A percentile compares a stretch with the other conserved stretches of the same genome.
phyloP scores from a whole-genome alignment of 2,797 vertebrate species.

The Lophotriccus pileatus region DNA sequence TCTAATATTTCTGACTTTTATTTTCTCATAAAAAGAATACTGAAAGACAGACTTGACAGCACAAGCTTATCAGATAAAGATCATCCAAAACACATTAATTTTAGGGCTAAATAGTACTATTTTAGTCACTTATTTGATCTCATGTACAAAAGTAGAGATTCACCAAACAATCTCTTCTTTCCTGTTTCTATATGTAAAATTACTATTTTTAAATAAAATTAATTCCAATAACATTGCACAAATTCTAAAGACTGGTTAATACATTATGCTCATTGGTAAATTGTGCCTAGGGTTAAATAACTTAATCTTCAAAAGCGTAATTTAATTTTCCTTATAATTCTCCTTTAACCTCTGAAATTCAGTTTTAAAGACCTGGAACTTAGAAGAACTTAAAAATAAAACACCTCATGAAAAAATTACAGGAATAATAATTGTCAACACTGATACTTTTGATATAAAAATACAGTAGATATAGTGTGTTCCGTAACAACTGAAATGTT shows the following conservation, averaged over 20 bases:
- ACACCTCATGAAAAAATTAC: neutral
- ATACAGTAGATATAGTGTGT: neutral
- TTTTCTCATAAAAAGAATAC: slow-evolving; percentile 13
- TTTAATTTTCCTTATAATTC: neutral
- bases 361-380: neutral
- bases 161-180: neutral
- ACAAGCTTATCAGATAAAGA: neutral
- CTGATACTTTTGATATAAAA: neutral
- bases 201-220: neutral
- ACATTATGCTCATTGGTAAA: neutral
- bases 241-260: neutral
- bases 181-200: neutral
- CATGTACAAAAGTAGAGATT: neutral
- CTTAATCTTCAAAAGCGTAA: neutral
- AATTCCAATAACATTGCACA: neutral
- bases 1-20: neutral
- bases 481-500: neutral
- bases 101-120: neutral
- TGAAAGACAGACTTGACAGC: neutral
- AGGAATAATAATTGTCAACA: neutral
- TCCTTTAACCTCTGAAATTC: neutral
- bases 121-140: neutral
- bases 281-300: neutral
- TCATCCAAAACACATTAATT: neutral
- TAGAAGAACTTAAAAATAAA: neutral